phyloP scores from a whole-genome alignment of 2,113 vertebrate species.

The Pangasianodon hypophthalmus region DNA sequence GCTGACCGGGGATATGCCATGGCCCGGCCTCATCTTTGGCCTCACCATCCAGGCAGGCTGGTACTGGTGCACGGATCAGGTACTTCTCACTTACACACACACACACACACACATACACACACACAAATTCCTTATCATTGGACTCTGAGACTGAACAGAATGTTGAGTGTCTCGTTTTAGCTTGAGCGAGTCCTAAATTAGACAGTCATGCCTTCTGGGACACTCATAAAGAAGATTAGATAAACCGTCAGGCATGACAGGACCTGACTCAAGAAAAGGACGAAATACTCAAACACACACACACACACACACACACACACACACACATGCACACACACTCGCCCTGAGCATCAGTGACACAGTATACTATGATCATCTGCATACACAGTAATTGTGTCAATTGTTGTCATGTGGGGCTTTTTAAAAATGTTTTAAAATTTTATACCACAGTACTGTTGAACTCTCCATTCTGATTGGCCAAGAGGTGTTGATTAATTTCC shows the following conservation, averaged over 20 bases:
- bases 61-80: constrained; percentile 99
- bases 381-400: not conserved
- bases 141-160: constrained; percentile 8
- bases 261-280: not conserved
- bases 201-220: constrained; percentile 36
- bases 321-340: not conserved
- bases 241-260: not conserved
- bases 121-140: constrained; percentile 25
- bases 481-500: not conserved
- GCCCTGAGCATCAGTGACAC: not conserved
- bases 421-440: too few species aligned
- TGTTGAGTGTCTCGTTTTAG: constrained; percentile 17
- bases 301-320: constrained; percentile 14
- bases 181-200: constrained; percentile 3
- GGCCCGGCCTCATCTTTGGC: constrained; percentile 91
- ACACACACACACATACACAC: constrained; percentile 20
- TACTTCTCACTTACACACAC: constrained; percentile 58
- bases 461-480: not conserved
- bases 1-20: constrained; percentile 83
- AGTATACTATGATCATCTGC: not conserved
- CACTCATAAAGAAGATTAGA: constrained; percentile 11
- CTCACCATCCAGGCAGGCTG: constrained; percentile 83
- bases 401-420: too few species aligned
- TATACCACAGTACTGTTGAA: not conserved
- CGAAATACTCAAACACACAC: not conserved